A percentile compares a stretch with the other conserved stretches of the same genome.
These are phyloP conservation scores for Lipotes vexillifer DNA, from an alignment of 2,113 vertebrate species.

Conservation along the genomic window DNA sequence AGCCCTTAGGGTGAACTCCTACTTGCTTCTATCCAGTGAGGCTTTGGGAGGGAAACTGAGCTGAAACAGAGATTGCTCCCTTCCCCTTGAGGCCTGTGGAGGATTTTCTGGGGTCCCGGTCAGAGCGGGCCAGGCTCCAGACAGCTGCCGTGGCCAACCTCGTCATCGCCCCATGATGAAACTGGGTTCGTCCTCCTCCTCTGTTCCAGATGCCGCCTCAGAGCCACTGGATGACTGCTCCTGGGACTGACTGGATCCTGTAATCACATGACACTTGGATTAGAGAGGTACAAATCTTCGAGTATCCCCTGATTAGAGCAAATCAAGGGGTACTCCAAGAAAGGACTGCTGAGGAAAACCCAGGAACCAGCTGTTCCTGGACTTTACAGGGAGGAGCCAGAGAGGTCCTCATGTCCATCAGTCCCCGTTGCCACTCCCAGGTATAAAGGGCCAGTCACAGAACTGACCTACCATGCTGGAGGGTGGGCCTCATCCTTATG, in stretches of 20 bases:
- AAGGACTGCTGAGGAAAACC: not conserved
- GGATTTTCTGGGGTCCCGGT: constrained; percentile 57
- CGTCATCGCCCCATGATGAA: constrained; percentile 79
- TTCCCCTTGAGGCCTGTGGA: constrained; percentile 36
- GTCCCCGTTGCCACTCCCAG: fast-evolving
- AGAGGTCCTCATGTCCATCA: fast-evolving
- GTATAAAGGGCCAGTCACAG: not conserved
- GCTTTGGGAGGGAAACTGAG: constrained; percentile 27
- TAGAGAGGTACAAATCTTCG: not conserved
- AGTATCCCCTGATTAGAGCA: too few species aligned
- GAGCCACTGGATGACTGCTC: constrained; percentile 76
- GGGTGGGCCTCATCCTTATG: not conserved
- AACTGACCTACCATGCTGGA: not conserved
- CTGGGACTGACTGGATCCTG: constrained; percentile 69
- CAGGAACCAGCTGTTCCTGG: not conserved
- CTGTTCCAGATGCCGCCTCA: constrained; percentile 62
- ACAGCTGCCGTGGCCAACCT: not conserved
- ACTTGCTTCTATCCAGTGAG: constrained; percentile 56
- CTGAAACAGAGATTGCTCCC: constrained; percentile 7
- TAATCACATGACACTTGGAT: not conserved
- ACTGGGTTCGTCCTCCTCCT: constrained; percentile 77
- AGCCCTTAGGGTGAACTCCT: constrained; percentile 52
- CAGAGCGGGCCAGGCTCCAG: constrained; percentile 37
- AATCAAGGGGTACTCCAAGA: not conserved
- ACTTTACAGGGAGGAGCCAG: not conserved